Conservation (phyloP, 2,797 vertebrate species). For the Notamacropus eugenii region DNA sequence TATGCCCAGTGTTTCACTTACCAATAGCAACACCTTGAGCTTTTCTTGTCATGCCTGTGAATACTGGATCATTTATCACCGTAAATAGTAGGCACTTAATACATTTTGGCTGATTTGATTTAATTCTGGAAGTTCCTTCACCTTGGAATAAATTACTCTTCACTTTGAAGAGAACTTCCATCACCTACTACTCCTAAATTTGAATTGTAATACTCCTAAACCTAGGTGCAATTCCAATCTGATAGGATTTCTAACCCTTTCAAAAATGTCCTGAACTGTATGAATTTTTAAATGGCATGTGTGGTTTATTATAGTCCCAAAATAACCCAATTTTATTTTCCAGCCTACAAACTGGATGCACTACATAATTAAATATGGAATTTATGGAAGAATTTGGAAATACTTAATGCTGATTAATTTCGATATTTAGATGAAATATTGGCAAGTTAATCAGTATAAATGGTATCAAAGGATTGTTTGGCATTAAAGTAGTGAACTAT, state of each 20-base stretch:
- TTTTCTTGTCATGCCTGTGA: neutral
- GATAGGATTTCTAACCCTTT: conserved; percentile 16
- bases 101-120: conserved; percentile 17
- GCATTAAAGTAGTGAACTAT: conserved; percentile 62
- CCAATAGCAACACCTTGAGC: neutral
- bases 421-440: conserved; percentile 57
- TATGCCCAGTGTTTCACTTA: neutral
- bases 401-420: conserved; percentile 66
- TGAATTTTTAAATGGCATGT: conserved; percentile 44
- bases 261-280: conserved; percentile 3
- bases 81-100: conserved; percentile 2
- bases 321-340: neutral
- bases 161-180: conserved; percentile 3
- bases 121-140: conserved; percentile 19
- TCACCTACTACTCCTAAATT: conserved; percentile 9
- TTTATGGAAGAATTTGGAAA: conserved; percentile 60
- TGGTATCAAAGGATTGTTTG: conserved; percentile 60
- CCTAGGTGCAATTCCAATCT: neutral
- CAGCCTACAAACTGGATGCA: conserved; percentile 2
- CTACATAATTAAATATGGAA: conserved; percentile 32
- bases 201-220: conserved; percentile 34
- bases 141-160: neutral
- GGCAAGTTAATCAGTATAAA: conserved; percentile 63
- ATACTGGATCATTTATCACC: conserved; percentile 23
- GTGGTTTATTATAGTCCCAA: neutral